Evolutionary conservation across 2,113 vertebrate species (phyloP).

Genomic region (Daphoenositta chrysoptera): DNA sequence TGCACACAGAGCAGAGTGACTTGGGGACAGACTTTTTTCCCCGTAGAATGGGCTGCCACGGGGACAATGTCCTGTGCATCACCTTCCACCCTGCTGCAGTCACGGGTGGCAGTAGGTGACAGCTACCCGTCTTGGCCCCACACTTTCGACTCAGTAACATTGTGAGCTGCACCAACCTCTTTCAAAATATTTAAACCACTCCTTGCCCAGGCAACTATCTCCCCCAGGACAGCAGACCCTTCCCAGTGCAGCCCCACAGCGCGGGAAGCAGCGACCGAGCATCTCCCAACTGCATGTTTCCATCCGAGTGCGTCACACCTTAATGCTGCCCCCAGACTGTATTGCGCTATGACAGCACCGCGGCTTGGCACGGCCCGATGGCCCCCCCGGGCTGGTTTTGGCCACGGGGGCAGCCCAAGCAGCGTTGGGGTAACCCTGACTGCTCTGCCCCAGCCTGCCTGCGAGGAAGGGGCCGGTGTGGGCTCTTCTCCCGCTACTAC

Average conservation of each 20-base stretch:
- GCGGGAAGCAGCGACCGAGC: background rate
- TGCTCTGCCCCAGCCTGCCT: background rate
- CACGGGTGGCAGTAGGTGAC: background rate
- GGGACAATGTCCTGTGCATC: background rate
- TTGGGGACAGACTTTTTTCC: background rate
- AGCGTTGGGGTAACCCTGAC: background rate
- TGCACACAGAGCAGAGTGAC: background rate
- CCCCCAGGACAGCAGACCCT: background rate
- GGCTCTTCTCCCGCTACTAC: background rate
- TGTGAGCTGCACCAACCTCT: background rate
- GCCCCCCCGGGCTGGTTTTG: background rate
- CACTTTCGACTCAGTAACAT: background rate
- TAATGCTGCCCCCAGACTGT: constrained; percentile 49
- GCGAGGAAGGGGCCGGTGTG: accelerated
- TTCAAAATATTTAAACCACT: background rate
- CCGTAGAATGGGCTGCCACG: accelerated
- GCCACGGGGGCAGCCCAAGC: background rate
- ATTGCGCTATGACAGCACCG: constrained; percentile 25
- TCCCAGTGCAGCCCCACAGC: background rate
- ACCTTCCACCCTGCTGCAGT: background rate
- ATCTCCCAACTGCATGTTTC: background rate
- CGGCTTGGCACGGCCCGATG: background rate
- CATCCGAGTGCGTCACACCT: constrained; percentile 58
- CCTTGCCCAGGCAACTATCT: background rate
- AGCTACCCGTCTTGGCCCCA: background rate